These are phyloP conservation scores for Atractosteus spatula DNA, from an alignment of 2,113 vertebrate genomes.

Conservation along the genomic window DNA sequence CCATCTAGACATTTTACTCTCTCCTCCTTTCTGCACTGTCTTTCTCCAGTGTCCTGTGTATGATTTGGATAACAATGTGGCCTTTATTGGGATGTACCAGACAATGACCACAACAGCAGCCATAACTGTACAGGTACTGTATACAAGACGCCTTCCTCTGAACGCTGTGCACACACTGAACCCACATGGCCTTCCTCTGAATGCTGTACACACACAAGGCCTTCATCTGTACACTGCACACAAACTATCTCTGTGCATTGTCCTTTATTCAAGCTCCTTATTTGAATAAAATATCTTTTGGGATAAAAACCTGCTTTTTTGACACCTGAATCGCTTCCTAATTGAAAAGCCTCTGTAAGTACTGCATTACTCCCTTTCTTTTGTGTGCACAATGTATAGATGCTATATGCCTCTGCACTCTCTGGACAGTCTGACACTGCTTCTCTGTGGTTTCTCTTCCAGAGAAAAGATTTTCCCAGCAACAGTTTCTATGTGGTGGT, in stretches of 20 bases:
- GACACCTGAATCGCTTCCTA: too few species aligned
- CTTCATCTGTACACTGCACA: too few species aligned
- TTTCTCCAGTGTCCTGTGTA: slow-evolving; percentile 85
- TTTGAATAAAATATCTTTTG: too few species aligned
- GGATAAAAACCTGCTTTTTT: too few species aligned
- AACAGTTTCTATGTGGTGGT: slow-evolving; percentile 96
- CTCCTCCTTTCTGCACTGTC: background rate
- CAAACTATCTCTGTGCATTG: background rate
- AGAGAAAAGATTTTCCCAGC: slow-evolving; percentile 94
- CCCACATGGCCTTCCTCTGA: background rate
- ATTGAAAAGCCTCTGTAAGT: too few species aligned
- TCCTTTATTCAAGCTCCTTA: background rate
- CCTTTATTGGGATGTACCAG: slow-evolving; percentile 97
- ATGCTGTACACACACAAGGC: too few species aligned
- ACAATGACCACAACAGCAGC: slow-evolving; percentile 96
- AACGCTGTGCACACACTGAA: background rate
- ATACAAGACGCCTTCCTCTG: background rate
- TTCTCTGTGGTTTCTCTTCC: slow-evolving; percentile 4
- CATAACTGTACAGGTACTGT: slow-evolving; percentile 93
- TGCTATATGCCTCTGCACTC: background rate
- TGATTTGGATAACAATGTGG: slow-evolving; percentile 96
- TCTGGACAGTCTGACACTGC: background rate
- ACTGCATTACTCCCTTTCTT: too few species aligned
- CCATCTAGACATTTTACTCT: background rate
- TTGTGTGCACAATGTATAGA: too few species aligned